Base-by-base conservation (phyloP, 2,888 invertebrate species). In the Lottia scabra region DNA sequence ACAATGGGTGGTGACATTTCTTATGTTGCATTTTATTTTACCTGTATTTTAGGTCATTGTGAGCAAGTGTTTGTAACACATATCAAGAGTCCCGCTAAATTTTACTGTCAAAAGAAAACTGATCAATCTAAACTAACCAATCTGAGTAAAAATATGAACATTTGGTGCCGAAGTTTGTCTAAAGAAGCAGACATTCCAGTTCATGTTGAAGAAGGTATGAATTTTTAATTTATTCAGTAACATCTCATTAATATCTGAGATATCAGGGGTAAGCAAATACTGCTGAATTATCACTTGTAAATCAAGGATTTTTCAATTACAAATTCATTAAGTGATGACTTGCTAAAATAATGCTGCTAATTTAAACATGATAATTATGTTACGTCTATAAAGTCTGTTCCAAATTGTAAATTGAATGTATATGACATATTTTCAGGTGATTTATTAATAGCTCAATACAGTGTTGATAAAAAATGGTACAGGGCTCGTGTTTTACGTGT, bases 381-480 rank as follows among this genome's bases (percentile, higher is more conserved):
- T n/a, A n/a, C n/a, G n/a, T n/a, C n/a, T n/a, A n/a, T n/a, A n/a
- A n/a, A n/a, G n/a, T n/a, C n/a, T n/a, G n/a, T n/a, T n/a, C n/a
- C n/a, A n/a, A n/a, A n/a, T n/a, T n/a, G n/a, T n/a, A n/a, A n/a
- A n/a, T n/a, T n/a, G n/a, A n/a, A n/a, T n/a, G 13, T 65, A 19
- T 30, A 43, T 16, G 3, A 30, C 43, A 15, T 38, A 16, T 69
- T 68, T 68, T 13, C 73, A 85, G 85, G 80, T 76, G 82, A 84
- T 68, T 62, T 82, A 26, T 83, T 88, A 43, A 72, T 94, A 44
- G 94, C 93, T 0, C 90, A 91, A 73, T 95, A 92, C 88, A 93
- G 92, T 80, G 77, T 91, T 19, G 93, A 95, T 84, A 91, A 92
- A 13, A 90, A 90, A 19, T 94, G 94, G 91, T 95, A 95, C 87